Conservation (phyloP, 92 coral and sea anemone species). For the Pocillopora meandrina region DNA sequence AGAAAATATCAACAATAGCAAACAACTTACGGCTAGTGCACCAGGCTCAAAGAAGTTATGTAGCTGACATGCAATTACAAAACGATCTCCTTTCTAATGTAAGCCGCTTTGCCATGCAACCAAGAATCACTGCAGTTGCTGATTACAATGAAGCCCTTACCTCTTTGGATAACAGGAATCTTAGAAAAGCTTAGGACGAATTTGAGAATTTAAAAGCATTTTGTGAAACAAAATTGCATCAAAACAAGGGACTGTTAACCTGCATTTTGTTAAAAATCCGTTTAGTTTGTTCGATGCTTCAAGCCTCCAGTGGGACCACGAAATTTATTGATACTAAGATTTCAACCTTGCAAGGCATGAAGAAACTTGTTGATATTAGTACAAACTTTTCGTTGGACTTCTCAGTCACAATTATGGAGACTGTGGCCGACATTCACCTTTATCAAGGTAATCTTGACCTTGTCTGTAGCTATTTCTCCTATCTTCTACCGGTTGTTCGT, state of each 20-base stretch:
- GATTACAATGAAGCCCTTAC: not conserved
- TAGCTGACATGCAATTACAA: not conserved
- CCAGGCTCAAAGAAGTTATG: not conserved
- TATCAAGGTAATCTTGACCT: constrained; percentile 1
- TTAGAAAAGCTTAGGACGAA: not conserved
- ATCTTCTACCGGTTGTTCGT: not conserved
- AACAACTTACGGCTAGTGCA: not conserved
- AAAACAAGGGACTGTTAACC: not conserved
- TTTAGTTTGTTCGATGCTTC: not conserved
- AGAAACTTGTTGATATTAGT: not conserved
- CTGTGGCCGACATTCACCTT: not conserved
- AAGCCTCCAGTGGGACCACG: not conserved
- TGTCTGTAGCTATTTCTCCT: not conserved
- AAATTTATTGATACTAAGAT: not conserved
- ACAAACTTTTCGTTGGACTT: not conserved
- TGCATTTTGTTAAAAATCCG: not conserved
- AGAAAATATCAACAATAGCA: not conserved
- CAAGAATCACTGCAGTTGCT: not conserved
- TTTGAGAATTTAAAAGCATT: not conserved
- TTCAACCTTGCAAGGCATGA: not conserved
- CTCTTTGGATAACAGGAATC: not conserved
- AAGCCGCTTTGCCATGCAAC: not conserved
- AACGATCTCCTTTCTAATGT: not conserved
- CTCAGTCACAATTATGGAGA: not conserved
- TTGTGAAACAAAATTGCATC: not conserved